Conservation (phyloP, 2,888 invertebrate species). For the Acrobasis suavella region DNA sequence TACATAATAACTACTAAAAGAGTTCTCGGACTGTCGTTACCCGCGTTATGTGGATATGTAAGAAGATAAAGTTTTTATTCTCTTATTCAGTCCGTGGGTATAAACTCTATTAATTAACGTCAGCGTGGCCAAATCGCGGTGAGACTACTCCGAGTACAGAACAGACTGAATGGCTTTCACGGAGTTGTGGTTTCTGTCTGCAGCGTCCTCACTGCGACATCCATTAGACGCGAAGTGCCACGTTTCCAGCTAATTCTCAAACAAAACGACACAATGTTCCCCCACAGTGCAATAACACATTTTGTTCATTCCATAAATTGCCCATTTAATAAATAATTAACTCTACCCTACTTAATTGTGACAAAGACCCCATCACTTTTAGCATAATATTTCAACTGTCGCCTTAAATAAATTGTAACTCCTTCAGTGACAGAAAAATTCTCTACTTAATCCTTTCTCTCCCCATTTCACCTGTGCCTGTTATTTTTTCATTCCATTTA, state of each 20-base stretch:
- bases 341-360: slow-evolving; percentile 49
- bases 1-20: no score
- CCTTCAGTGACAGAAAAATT: slow-evolving; percentile 36
- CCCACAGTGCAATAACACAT: slow-evolving; percentile 38
- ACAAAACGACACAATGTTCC: background rate
- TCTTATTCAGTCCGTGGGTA: background rate
- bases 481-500: slow-evolving; percentile 37
- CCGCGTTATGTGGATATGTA: no score
- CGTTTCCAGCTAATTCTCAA: background rate
- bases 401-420: slow-evolving; percentile 49
- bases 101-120: background rate
- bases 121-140: background rate
- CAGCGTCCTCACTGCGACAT: slow-evolving; percentile 9
- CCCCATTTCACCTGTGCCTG: slow-evolving; percentile 34
- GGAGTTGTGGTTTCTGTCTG: slow-evolving; percentile 14
- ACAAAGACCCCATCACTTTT: slow-evolving; percentile 40
- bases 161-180: slow-evolving; percentile 2
- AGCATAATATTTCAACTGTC: slow-evolving; percentile 39
- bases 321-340: slow-evolving; percentile 53
- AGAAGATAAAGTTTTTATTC: no score
- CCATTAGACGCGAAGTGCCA: slow-evolving; percentile 12
- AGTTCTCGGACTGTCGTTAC: no score
- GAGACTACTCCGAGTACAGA: background rate
- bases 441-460: slow-evolving; percentile 32
- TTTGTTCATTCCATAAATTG: slow-evolving; percentile 45